Evolutionary conservation across 1,140 invertebrate genomes (phyloP).

Genomic region (Caenorhabditis brenneri): DNA sequence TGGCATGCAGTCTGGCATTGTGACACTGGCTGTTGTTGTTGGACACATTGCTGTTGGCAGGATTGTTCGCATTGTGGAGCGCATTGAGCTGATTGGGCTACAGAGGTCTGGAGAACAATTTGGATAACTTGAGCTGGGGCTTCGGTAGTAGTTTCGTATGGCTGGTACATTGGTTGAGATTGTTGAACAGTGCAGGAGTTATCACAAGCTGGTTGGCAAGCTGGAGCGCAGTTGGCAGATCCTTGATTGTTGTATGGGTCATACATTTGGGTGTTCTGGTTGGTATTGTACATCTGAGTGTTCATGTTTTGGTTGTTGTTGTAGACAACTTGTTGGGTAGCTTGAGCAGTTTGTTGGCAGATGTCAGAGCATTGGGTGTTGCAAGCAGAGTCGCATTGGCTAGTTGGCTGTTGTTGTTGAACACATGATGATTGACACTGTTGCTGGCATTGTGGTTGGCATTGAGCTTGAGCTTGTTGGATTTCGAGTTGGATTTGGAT

Average conservation of each 20-base stretch:
- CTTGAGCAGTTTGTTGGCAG: neutral
- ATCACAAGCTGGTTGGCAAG: conserved; percentile 49
- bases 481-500: conserved; percentile 47
- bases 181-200: conserved; percentile 1
- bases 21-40: conserved; percentile 40
- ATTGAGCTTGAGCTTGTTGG: conserved; percentile 35
- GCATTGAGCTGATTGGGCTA: conserved; percentile 40
- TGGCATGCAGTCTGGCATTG: conserved; percentile 40
- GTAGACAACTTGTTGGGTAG: conserved; percentile 26
- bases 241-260: conserved; percentile 15
- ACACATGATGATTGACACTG: conserved; percentile 5
- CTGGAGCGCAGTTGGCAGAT: neutral
- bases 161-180: conserved; percentile 32
- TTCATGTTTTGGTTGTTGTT: conserved; percentile 17
- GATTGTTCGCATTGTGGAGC: conserved; percentile 40
- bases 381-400: neutral
- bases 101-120: neutral
- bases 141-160: conserved; percentile 12
- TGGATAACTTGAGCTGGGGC: conserved; percentile 24
- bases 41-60: conserved; percentile 48
- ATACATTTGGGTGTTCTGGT: conserved; percentile 8
- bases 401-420: neutral
- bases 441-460: neutral
- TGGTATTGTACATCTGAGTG: neutral
- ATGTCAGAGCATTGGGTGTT: neutral